Percentiles rank a stretch among this genome's conserved stretches.
These are phyloP conservation scores for Cherax quadricarinatus DNA, from an alignment of 1,140 invertebrate species.

Conservation along the genomic window DNA sequence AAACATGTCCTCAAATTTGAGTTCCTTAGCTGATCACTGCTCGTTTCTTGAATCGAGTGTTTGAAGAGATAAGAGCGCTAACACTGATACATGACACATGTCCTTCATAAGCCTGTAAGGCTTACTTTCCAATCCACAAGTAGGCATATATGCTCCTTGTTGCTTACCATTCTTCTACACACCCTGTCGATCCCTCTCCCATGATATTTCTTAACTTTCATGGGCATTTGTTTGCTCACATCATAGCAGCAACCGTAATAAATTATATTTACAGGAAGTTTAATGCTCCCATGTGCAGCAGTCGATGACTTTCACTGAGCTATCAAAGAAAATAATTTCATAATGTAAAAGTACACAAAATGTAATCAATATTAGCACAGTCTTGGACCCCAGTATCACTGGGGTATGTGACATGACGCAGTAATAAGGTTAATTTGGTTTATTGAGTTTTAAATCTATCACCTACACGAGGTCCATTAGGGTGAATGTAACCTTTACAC, in stretches of 20 bases:
- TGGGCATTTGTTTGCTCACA: background rate
- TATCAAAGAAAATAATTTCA: too few relatives aligned
- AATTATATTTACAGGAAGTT: background rate
- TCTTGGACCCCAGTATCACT: too few relatives aligned
- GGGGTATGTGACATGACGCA: too few relatives aligned
- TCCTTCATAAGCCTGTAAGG: constrained; percentile 24
- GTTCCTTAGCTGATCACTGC: background rate
- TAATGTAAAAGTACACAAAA: too few relatives aligned
- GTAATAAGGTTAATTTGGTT: too few relatives aligned
- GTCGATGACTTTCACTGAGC: too few relatives aligned
- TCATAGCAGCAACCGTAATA: background rate
- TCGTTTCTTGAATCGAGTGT: constrained; percentile 26
- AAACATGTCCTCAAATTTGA: background rate
- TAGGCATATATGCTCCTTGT: background rate
- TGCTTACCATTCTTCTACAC: background rate
- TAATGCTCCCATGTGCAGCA: too few relatives aligned
- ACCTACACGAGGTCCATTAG: too few relatives aligned
- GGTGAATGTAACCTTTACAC: too few relatives aligned
- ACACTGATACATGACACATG: background rate
- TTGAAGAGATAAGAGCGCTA: constrained; percentile 3
- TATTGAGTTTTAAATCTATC: too few relatives aligned
- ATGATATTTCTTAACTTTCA: background rate
- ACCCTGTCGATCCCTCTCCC: background rate
- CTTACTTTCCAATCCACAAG: background rate
- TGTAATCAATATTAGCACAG: too few relatives aligned